phyloP scores from a whole-genome alignment of 2,888 invertebrate species.

The Aquatica leii region DNA sequence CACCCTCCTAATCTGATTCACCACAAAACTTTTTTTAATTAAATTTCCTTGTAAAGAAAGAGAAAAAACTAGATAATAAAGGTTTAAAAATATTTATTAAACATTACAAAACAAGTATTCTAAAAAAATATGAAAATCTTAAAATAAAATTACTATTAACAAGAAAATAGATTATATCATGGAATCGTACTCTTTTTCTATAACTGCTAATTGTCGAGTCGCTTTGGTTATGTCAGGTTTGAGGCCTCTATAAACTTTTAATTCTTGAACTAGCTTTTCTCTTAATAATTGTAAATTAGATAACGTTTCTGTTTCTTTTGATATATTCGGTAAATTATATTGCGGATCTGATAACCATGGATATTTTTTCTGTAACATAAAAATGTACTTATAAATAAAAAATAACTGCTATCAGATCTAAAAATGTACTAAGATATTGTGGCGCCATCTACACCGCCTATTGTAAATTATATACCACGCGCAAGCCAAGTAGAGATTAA shows the following conservation, averaged over 20 bases:
- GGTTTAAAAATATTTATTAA: neutral
- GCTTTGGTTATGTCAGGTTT: slow-evolving; percentile 55
- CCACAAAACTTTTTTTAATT: too few species aligned
- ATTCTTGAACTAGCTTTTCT: slow-evolving; percentile 49
- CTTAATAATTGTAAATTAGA: slow-evolving; percentile 47
- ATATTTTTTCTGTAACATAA: slow-evolving; percentile 45
- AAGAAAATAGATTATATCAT: slow-evolving; percentile 2
- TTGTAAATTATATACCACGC: too few species aligned
- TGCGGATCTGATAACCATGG: slow-evolving; percentile 51
- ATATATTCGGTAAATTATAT: slow-evolving; percentile 50
- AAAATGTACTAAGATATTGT: neutral
- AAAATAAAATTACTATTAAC: neutral
- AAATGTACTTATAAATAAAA: neutral
- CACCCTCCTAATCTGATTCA: too few species aligned
- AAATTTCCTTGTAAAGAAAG: too few species aligned
- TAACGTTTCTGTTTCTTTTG: slow-evolving; percentile 49
- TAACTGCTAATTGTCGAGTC: slow-evolving; percentile 49
- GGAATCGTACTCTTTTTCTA: slow-evolving; percentile 47
- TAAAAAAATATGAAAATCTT: neutral
- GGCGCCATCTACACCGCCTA: too few species aligned
- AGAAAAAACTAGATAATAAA: neutral
- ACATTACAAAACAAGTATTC: neutral
- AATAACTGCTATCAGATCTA: too few species aligned
- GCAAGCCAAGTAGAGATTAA: neutral
- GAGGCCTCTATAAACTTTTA: slow-evolving; percentile 50